A percentile compares a stretch with the other conserved stretches of the same genome.
These are phyloP conservation scores for Puma concolor DNA, from an alignment of 2,113 vertebrate species.

Conservation along the genomic window DNA sequence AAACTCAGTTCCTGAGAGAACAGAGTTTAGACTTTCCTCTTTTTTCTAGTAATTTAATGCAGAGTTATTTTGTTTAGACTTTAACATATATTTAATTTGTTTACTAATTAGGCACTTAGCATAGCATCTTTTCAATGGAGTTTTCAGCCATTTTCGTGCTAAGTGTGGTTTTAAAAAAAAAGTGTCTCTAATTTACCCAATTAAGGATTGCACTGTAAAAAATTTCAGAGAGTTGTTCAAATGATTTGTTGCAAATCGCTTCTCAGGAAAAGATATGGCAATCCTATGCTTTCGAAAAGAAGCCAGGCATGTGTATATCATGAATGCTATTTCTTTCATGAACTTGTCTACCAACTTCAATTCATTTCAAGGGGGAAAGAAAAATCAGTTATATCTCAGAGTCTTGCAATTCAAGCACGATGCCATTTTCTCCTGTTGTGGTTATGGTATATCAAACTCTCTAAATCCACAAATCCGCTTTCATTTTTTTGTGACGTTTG, in stretches of 20 bases:
- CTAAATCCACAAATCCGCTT: slow-evolving; percentile 54
- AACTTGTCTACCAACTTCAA: background rate
- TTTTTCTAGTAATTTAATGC: background rate
- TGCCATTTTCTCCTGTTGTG: slow-evolving; percentile 46
- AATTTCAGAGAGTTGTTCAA: slow-evolving; percentile 48
- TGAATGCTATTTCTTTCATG: background rate
- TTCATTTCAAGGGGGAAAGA: background rate
- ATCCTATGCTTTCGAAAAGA: background rate
- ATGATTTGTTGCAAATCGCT: slow-evolving; percentile 19
- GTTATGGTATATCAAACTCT: slow-evolving; percentile 48
- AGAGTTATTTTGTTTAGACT: background rate
- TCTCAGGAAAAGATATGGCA: background rate
- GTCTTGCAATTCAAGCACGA: background rate
- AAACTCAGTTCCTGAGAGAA: background rate
- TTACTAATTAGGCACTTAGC: slow-evolving; percentile 30
- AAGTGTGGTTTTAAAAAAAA: background rate
- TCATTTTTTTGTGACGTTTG: slow-evolving; percentile 57
- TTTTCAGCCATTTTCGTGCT: slow-evolving; percentile 37
- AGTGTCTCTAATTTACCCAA: slow-evolving; percentile 14
- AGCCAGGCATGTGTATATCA: background rate
- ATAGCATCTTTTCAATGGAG: background rate
- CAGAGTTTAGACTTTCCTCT: background rate
- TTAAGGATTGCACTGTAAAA: slow-evolving; percentile 9
- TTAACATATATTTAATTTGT: slow-evolving; percentile 16
- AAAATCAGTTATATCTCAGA: slow-evolving; percentile 25